phyloP scores from a whole-genome alignment of 2,113 vertebrate genomes.

The Emberiza fucata region DNA sequence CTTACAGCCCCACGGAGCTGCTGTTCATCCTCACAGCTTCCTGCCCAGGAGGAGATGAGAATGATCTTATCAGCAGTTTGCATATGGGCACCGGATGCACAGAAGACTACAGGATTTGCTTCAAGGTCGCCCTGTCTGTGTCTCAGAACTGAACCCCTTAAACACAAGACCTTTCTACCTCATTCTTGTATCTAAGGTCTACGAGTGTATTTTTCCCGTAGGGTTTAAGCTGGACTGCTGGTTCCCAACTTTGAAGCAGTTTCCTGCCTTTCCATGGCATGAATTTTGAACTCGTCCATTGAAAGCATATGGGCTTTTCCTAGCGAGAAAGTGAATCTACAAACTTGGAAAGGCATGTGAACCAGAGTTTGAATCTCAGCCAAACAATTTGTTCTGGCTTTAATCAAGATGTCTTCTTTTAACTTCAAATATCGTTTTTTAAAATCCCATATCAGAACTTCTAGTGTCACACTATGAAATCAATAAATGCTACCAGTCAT shows the following conservation, averaged over 20 bases:
- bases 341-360: constrained; percentile 60
- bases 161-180: background rate
- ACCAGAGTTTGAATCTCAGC: constrained; percentile 53
- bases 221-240: background rate
- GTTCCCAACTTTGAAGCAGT: constrained; percentile 56
- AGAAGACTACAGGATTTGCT: background rate
- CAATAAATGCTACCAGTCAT: constrained; percentile 61
- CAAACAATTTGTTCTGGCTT: constrained; percentile 73
- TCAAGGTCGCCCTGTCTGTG: background rate
- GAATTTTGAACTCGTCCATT: constrained; percentile 51
- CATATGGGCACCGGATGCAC: background rate
- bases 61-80: background rate
- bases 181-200: background rate
- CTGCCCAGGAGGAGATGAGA: background rate
- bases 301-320: constrained; percentile 53
- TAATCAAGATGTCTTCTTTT: constrained; percentile 71
- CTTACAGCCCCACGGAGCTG: background rate
- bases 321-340: constrained; percentile 20
- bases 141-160: background rate
- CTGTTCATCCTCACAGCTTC: background rate
- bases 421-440: constrained; percentile 67
- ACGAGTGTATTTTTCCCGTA: background rate
- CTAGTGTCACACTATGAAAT: constrained; percentile 52
- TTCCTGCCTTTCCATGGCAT: constrained; percentile 30
- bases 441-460: constrained; percentile 66